Conservation (phyloP, 2,797 vertebrate species). For the Neosalanx taihuensis region DNA sequence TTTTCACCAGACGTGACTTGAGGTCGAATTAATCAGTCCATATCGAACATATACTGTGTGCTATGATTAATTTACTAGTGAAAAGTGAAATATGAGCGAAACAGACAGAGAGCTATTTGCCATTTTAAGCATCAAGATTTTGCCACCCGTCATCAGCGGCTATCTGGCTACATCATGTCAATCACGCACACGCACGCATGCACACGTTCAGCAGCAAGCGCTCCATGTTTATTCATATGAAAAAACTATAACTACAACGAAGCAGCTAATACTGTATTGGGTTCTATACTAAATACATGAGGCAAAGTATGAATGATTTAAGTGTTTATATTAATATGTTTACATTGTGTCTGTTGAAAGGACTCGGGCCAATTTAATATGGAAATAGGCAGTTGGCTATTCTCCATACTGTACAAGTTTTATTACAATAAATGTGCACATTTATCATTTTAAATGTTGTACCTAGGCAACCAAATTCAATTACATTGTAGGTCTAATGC, state of each 20-base stretch:
- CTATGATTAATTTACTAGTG: background rate
- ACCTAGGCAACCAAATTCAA: no score
- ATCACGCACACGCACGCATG: background rate
- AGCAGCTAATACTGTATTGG: background rate
- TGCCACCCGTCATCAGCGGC: background rate
- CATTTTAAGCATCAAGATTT: background rate
- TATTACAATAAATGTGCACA: no score
- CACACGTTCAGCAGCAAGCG: no score
- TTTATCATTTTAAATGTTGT: no score
- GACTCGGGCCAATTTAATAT: no score
- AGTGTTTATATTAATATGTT: no score
- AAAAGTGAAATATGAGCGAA: background rate
- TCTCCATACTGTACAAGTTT: no score
- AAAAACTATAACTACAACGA: background rate
- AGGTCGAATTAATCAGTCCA: background rate
- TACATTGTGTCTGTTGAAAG: no score
- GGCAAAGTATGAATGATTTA: background rate
- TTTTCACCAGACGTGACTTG: slow-evolving; percentile 30
- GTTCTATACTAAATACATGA: background rate
- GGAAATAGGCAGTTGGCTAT: no score
- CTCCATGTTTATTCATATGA: background rate
- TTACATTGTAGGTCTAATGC: no score
- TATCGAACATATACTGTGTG: background rate
- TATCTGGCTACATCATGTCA: background rate
- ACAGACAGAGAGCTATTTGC: background rate